These are phyloP conservation scores for Pseudopodoces humilis DNA, from an alignment of 2,113 vertebrate genomes.

Conservation along the genomic window DNA sequence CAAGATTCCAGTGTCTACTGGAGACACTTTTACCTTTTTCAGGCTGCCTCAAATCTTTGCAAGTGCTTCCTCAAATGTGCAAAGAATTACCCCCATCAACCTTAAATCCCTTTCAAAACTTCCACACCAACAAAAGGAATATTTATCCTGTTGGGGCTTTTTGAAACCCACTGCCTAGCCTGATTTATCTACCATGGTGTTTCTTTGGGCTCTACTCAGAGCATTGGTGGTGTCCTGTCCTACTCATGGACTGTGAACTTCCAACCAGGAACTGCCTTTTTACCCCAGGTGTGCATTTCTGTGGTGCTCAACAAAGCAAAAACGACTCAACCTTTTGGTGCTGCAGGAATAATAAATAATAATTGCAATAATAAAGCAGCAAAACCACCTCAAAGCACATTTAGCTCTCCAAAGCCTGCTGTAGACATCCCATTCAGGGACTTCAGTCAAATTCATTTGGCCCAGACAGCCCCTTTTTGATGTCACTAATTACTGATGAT, in stretches of 20 bases:
- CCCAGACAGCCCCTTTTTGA: neutral
- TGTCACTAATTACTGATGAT: neutral
- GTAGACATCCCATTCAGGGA: neutral
- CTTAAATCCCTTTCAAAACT: neutral
- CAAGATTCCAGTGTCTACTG: neutral
- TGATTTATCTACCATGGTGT: rapidly evolving
- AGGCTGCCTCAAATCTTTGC: neutral
- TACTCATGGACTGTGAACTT: rapidly evolving
- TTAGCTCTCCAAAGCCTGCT: neutral
- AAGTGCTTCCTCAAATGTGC: neutral
- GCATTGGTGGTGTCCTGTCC: neutral
- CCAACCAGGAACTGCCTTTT: neutral
- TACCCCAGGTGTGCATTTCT: neutral
- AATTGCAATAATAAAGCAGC: neutral
- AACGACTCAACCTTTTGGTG: neutral
- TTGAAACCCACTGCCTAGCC: neutral
- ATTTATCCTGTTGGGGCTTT: neutral
- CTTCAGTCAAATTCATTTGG: neutral
- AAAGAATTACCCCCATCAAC: neutral
- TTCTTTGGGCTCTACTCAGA: neutral
- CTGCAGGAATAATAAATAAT: neutral
- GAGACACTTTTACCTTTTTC: neutral
- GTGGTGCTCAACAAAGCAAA: neutral
- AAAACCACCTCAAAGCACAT: neutral
- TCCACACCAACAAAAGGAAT: neutral